Base-by-base conservation (phyloP, 2,113 vertebrate species). In the Lasiurus borealis region DNA sequence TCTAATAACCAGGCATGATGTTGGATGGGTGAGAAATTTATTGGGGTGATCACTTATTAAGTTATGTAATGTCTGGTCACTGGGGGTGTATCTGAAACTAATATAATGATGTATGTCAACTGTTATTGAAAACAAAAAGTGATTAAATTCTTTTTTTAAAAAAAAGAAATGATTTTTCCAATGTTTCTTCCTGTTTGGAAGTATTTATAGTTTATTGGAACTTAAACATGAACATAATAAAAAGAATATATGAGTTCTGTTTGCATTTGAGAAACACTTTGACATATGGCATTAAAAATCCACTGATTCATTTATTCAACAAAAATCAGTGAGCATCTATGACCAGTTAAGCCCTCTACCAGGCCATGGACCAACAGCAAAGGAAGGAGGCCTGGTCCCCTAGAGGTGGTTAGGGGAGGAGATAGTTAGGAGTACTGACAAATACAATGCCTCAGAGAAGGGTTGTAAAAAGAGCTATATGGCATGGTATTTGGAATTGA, bases 251-350 rank as follows among this genome's bases (percentile, higher is more conserved):
- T 87, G 85, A 84, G 54, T 76, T 94, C 64, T 89, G 64, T 86
- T 97, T 94, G n/a, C 50, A 66, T 62, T 93, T 62, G 66, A 90
- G 72, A 86, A 84, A 84, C 18, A 77, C 12, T 76, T 92, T 91
- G 73, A 29, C 86, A 87, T 80, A 10, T 75, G 66, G 11, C 50
- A 81, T 71, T 94, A 84, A 84, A 93, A 84, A n/a, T 62, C 82
- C 31, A 73, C 40, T 50, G 5, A 89, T 85, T 90, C 19, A 19
- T 83, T 88, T 84, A 84, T 36, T 73, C 54, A 85, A 4, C 34
- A 90, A 88, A 80, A 36, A 68, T 13, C 66, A 82, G 1, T 44
- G 44, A 91, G 25, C 50, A 88, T n/a, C 71, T 75, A 48, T 64
- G 84, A 50, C 18, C 3, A 10, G 18, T 62, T 82, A 95, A 88